phyloP scores from a whole-genome alignment of 2,797 vertebrate genomes.

The Sebastes oblongus region DNA sequence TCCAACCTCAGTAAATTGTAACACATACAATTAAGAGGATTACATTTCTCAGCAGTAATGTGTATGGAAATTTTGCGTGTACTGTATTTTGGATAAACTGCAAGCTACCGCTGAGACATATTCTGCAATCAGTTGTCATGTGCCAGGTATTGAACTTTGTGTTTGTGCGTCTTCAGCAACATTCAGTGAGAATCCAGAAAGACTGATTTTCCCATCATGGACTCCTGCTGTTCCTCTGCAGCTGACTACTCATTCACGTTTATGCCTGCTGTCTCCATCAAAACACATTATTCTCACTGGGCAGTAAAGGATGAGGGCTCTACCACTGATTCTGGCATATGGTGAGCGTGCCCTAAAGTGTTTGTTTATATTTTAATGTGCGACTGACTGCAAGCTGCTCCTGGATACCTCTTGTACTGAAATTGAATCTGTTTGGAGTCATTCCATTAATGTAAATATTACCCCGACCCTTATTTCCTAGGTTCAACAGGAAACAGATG shows the following conservation, averaged over 20 bases:
- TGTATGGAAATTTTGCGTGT: neutral
- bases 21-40: constrained; percentile 5
- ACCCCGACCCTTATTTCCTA: constrained; percentile 79
- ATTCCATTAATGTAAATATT: constrained; percentile 82
- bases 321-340: constrained; percentile 53
- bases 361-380: constrained; percentile 63
- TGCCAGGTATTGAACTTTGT: constrained; percentile 10
- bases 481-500: constrained; percentile 79
- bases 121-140: neutral
- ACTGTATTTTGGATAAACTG: constrained; percentile 1
- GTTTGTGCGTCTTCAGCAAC: constrained; percentile 19
- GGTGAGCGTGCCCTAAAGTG: constrained; percentile 49
- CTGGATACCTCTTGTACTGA: constrained; percentile 75
- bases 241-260: constrained; percentile 55
- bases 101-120: neutral
- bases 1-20: constrained; percentile 25
- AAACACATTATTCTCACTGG: constrained; percentile 16
- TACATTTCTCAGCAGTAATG: neutral
- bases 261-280: constrained; percentile 63
- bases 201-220: constrained; percentile 71
- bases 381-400: constrained; percentile 56
- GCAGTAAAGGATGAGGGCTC: constrained; percentile 25
- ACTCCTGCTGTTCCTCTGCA: constrained; percentile 60
- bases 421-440: constrained; percentile 76
- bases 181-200: constrained; percentile 55